Conservation (phyloP, 2,797 vertebrate species). For the Cuniculus paca region DNA sequence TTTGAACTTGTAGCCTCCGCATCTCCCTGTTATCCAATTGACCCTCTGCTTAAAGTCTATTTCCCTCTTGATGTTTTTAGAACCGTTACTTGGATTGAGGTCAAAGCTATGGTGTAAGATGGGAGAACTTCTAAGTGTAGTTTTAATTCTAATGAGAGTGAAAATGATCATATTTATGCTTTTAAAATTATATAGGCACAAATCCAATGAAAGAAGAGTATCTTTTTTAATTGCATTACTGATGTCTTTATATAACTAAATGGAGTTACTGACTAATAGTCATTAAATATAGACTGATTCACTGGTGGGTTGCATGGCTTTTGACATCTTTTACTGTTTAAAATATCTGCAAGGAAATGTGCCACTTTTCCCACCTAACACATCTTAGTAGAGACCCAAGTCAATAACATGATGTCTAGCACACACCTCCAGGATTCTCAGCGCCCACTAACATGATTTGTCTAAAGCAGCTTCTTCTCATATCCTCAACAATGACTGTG, state of each 20-base stretch:
- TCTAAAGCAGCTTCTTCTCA: background rate
- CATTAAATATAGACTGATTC: constrained; percentile 19
- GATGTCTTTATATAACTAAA: background rate
- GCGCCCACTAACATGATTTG: background rate
- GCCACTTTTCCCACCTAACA: background rate
- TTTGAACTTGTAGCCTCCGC: background rate
- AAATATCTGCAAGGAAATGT: background rate
- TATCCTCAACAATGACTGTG: background rate
- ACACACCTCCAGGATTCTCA: background rate
- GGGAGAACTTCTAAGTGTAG: background rate
- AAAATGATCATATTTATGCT: constrained; percentile 46
- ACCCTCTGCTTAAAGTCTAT: background rate
- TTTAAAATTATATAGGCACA: constrained; percentile 35
- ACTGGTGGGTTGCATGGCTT: background rate
- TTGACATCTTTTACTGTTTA: background rate
- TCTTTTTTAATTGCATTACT: background rate
- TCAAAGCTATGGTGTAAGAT: background rate
- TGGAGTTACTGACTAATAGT: constrained; percentile 55
- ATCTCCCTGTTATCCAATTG: background rate
- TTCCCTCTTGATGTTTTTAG: background rate
- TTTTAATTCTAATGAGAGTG: constrained; percentile 31
- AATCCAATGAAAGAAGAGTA: constrained; percentile 44
- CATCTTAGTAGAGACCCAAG: background rate
- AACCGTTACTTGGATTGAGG: background rate
- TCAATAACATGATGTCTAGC: background rate